A percentile compares a stretch with the other conserved stretches of the same genome.
Evolutionary conservation across 2,888 invertebrate genomes (phyloP).

Genomic region (Nomada hirtipes): DNA sequence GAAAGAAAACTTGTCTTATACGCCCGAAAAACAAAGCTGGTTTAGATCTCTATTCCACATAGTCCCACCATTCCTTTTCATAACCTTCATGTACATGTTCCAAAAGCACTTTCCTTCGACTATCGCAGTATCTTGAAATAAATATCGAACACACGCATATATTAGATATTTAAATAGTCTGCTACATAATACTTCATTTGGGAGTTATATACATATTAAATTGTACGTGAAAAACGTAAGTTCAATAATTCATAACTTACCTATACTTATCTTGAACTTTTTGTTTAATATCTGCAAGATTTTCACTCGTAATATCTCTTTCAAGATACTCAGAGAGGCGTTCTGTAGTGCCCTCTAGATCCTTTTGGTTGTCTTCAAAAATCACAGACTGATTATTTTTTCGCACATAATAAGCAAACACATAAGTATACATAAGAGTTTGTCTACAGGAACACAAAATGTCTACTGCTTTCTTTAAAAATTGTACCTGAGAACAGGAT

Average conservation of each 20-base stretch:
- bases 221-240: not conserved
- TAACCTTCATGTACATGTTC: constrained; percentile 99
- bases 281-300: constrained; percentile 98
- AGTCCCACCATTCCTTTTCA: constrained; percentile 99
- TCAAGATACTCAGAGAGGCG: constrained; percentile 98
- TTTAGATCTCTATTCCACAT: constrained; percentile 88
- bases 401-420: constrained; percentile 98
- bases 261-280: constrained; percentile 99
- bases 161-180: not conserved
- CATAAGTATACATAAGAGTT: constrained; percentile 99
- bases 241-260: constrained; percentile 84
- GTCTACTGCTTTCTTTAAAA: constrained; percentile 98
- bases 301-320: constrained; percentile 98
- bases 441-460: constrained; percentile 98
- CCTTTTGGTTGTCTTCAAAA: constrained; percentile 99
- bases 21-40: constrained; percentile 66
- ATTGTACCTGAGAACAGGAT: constrained; percentile 91
- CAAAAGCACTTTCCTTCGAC: constrained; percentile 96
- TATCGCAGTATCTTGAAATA: constrained; percentile 96
- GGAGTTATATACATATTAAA: not conserved
- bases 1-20: constrained; percentile 67
- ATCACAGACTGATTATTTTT: constrained; percentile 99
- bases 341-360: constrained; percentile 98
- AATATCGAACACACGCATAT: constrained; percentile 38
- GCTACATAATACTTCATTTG: not conserved